phyloP scores from a whole-genome alignment of 2,113 vertebrate species.

The Ellobius talpinus region DNA sequence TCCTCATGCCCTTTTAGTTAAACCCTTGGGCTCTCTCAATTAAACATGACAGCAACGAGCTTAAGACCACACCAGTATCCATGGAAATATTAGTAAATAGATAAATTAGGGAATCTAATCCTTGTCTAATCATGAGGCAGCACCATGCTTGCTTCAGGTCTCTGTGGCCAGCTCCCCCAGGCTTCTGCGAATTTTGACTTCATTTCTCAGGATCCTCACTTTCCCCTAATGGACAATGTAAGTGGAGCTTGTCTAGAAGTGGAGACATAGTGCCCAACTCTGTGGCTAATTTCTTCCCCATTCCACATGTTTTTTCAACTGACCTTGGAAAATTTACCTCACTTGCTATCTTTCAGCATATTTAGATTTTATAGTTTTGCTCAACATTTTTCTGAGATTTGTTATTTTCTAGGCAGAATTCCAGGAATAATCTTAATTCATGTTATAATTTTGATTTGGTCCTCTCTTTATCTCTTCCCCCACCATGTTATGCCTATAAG shows the following conservation, averaged over 20 bases:
- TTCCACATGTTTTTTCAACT: background rate
- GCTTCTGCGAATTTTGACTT: background rate
- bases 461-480: background rate
- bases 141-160: background rate
- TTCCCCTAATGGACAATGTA: background rate
- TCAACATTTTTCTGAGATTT: background rate
- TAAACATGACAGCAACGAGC: background rate
- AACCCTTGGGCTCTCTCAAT: background rate
- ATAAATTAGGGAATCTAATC: background rate
- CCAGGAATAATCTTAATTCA: background rate
- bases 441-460: conserved; percentile 51
- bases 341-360: background rate
- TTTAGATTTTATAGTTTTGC: conserved; percentile 33
- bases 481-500: background rate
- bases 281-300: background rate
- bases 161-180: background rate
- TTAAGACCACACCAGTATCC: background rate
- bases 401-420: conserved; percentile 28
- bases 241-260: background rate
- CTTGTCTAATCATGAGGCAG: background rate
- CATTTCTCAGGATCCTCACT: background rate
- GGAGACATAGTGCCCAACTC: background rate
- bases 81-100: background rate
- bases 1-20: background rate
- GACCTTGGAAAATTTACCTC: background rate